A percentile compares a stretch with the other conserved stretches of the same genome.
These are phyloP conservation scores for Caenorhabditis uteleia DNA, from an alignment of 2,888 invertebrate genomes.

Conservation along the genomic window DNA sequence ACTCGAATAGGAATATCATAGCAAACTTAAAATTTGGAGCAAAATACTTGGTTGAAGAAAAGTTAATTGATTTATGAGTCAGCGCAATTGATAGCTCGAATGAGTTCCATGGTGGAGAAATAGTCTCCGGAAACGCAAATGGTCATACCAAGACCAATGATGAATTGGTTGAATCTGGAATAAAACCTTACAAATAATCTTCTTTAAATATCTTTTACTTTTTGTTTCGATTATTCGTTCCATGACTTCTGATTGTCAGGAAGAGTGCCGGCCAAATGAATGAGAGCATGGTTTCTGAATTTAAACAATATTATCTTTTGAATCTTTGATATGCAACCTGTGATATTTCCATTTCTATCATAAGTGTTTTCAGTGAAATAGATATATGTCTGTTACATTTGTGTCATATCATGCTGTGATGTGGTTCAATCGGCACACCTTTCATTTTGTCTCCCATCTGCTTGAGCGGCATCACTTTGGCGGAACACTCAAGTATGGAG, in stretches of 20 bases:
- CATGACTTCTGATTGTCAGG: too few species aligned
- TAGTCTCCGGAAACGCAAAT: constrained; percentile 85
- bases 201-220: too few species aligned
- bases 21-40: constrained; percentile 65
- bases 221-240: too few species aligned
- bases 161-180: constrained; percentile 87
- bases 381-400: too few species aligned
- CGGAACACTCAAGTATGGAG: too few species aligned
- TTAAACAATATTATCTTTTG: neutral
- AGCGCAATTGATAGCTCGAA: constrained; percentile 56
- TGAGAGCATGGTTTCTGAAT: constrained; percentile 87
- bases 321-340: constrained; percentile 71
- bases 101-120: constrained; percentile 66
- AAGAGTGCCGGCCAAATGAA: constrained; percentile 99
- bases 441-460: too few species aligned
- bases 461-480: too few species aligned
- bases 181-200: too few species aligned
- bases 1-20: constrained; percentile 62
- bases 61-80: constrained; percentile 50
- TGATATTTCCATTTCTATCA: constrained; percentile 96
- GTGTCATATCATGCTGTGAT: too few species aligned
- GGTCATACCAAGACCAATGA: constrained; percentile 88
- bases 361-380: too few species aligned
- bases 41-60: too few species aligned
- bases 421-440: too few species aligned